phyloP scores from a whole-genome alignment of 1,140 invertebrate genomes.

The Drosophila saltans region DNA sequence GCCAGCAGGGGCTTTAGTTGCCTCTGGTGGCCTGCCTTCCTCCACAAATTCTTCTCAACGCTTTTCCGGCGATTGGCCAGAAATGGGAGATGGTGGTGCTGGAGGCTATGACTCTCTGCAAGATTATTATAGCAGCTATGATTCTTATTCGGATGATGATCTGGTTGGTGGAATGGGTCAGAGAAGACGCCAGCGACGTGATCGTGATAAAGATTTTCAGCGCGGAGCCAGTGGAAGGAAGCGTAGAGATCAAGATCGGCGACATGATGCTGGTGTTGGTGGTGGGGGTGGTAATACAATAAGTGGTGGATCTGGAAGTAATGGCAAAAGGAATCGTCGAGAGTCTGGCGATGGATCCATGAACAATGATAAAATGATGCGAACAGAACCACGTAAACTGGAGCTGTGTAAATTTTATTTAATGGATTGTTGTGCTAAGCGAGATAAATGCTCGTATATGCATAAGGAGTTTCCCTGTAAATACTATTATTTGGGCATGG shows the following conservation, averaged over 20 bases:
- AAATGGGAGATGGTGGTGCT: constrained; percentile 20
- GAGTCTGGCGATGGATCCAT: constrained; percentile 48
- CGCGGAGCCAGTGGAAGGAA: constrained; percentile 37
- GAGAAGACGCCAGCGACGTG: constrained; percentile 71
- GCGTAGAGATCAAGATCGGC: constrained; percentile 74
- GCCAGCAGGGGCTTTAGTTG: constrained; percentile 64
- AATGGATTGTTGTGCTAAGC: constrained; percentile 97
- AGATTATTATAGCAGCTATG: constrained; percentile 84
- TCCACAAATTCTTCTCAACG: constrained; percentile 18
- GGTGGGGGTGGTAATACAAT: constrained; percentile 72
- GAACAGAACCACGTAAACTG: constrained; percentile 92
- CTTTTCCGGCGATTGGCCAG: constrained; percentile 38
- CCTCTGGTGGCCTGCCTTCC: not conserved
- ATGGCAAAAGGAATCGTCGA: constrained; percentile 66
- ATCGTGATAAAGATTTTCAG: constrained; percentile 45
- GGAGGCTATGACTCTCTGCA: constrained; percentile 80
- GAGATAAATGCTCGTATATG: constrained; percentile 97
- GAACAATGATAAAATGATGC: constrained; percentile 88
- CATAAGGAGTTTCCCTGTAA: constrained; percentile 99
- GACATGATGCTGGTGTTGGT: constrained; percentile 50
- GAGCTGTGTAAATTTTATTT: constrained; percentile 99
- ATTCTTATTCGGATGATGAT: constrained; percentile 83
- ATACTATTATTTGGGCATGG: constrained; percentile 96
- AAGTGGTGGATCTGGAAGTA: constrained; percentile 52
- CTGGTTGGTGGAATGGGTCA: constrained; percentile 74